A percentile compares a stretch with the other conserved stretches of the same genome.
phyloP scores from a whole-genome alignment of 1,140 invertebrate genomes.

The Sminthurinus signatus region DNA sequence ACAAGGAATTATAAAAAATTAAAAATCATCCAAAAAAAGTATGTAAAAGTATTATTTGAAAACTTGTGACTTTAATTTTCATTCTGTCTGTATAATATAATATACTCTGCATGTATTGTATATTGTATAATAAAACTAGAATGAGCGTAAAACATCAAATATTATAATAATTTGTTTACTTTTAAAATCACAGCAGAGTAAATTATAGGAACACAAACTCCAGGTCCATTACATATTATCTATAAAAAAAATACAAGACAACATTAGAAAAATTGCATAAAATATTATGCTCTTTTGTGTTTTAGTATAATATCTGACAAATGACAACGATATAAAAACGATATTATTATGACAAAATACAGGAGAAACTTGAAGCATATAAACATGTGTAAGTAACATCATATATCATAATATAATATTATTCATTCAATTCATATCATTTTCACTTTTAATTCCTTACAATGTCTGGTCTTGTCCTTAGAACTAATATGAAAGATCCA shows the following conservation, averaged over 20 bases:
- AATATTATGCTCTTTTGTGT: slow-evolving; percentile 2
- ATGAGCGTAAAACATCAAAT: too few species aligned
- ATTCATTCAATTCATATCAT: slow-evolving; percentile 13
- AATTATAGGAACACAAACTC: slow-evolving; percentile 87
- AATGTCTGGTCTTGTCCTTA: slow-evolving; percentile 62
- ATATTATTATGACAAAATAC: not conserved
- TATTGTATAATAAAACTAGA: too few species aligned
- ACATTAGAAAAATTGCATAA: too few species aligned
- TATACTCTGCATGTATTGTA: too few species aligned
- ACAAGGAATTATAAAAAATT: not conserved
- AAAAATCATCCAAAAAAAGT: not conserved
- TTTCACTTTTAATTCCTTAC: slow-evolving; percentile 42
- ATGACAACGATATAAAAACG: not conserved
- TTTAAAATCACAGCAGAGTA: slow-evolving; percentile 52
- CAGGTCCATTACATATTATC: slow-evolving; percentile 88
- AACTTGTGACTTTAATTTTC: slow-evolving; percentile 4
- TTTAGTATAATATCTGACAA: not conserved
- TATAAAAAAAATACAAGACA: slow-evolving; percentile 37
- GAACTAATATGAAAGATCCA: slow-evolving; percentile 62
- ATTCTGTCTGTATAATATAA: slow-evolving; percentile 43
- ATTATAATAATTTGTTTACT: slow-evolving; percentile 22
- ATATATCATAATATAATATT: slow-evolving; percentile 4
- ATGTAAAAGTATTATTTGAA: not conserved
- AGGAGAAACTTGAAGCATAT: not conserved
- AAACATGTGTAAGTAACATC: not conserved